phyloP scores from a whole-genome alignment of 2,113 vertebrate genomes.

The Hippolais icterina region DNA sequence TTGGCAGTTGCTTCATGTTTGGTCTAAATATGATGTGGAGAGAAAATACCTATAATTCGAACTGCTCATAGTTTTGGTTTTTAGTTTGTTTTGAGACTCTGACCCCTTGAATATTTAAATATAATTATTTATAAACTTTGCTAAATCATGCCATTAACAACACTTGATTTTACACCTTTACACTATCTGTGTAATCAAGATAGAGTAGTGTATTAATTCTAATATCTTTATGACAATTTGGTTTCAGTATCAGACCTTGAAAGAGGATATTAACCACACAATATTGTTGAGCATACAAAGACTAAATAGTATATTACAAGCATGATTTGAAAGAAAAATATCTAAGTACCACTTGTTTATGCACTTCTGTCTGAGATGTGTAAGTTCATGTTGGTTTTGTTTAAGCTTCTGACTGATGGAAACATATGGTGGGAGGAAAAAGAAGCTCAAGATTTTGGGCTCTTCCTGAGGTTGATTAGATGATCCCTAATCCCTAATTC shows the following conservation, averaged over 20 bases:
- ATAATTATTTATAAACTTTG: neutral
- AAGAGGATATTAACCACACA: neutral
- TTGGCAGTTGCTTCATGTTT: neutral
- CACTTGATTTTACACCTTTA: neutral
- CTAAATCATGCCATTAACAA: neutral
- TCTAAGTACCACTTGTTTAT: neutral
- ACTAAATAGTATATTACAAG: neutral
- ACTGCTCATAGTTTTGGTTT: neutral
- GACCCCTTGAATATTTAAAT: neutral
- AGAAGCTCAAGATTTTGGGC: neutral
- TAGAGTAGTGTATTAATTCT: neutral
- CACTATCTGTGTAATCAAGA: neutral
- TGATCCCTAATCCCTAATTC: neutral
- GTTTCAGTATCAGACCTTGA: neutral
- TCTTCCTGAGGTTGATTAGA: neutral
- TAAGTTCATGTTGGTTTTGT: neutral
- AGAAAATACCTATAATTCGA: neutral
- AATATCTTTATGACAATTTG: neutral
- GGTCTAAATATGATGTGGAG: neutral
- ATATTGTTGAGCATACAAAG: neutral
- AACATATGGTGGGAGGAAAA: neutral
- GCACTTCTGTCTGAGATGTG: neutral
- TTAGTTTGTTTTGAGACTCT: neutral
- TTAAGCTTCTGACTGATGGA: neutral
- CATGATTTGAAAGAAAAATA: neutral